A percentile compares a stretch with the other conserved stretches of the same genome.
These are phyloP conservation scores for Spondyliosoma cantharus DNA, from an alignment of 2,797 vertebrate species.

Conservation along the genomic window DNA sequence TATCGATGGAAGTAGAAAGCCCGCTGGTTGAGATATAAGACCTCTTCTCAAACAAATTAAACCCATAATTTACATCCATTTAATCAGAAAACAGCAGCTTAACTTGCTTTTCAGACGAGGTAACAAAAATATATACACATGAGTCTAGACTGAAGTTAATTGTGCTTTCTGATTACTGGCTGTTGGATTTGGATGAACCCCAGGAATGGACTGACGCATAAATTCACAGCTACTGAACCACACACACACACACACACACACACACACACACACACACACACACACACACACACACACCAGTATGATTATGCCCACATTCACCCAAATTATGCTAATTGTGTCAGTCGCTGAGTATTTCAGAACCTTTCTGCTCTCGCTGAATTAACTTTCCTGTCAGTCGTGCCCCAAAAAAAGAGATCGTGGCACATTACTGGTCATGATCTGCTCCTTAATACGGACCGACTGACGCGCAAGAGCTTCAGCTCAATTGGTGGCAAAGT, in stretches of 20 bases:
- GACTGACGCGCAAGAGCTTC: neutral
- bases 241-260: neutral
- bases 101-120: neutral
- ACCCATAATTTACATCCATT: neutral
- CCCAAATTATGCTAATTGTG: constrained; percentile 34
- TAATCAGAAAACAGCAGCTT: neutral
- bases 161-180: neutral
- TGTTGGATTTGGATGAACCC: neutral
- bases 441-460: neutral
- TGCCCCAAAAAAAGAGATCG: constrained; percentile 31
- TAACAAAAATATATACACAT: too few species aligned
- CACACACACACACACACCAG: neutral
- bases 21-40: too few species aligned
- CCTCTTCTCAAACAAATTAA: neutral
- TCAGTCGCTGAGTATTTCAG: constrained; percentile 24
- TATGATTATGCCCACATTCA: constrained; percentile 11
- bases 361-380: constrained; percentile 20
- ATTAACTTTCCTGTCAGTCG: constrained; percentile 27
- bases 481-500: neutral
- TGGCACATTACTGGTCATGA: constrained; percentile 10
- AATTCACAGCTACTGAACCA: neutral
- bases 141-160: neutral
- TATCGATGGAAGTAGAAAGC: too few species aligned
- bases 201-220: neutral
- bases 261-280: neutral